A percentile compares a stretch with the other conserved stretches of the same genome.
Conservation (phyloP, 2,113 vertebrate genomes). For the Rhynchopsitta pachyrhyncha region DNA sequence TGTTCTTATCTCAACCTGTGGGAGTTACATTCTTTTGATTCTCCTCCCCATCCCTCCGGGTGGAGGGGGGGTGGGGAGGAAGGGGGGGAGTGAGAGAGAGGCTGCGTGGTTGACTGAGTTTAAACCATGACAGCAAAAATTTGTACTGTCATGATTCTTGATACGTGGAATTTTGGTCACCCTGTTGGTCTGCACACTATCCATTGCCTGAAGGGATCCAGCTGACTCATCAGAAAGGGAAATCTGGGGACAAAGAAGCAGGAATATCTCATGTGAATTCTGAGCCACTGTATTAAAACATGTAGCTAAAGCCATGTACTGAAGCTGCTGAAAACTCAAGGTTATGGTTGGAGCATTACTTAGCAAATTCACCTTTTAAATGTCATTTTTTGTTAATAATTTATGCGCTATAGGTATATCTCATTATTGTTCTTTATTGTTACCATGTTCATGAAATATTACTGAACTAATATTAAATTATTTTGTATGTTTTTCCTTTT, state of each 20-base stretch:
- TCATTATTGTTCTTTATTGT: neutral
- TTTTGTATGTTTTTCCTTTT: neutral
- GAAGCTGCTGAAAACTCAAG: neutral
- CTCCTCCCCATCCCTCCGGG: too few relatives aligned
- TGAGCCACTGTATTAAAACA: neutral
- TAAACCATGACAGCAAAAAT: neutral
- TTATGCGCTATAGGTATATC: neutral
- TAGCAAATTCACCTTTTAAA: neutral
- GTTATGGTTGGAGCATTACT: neutral
- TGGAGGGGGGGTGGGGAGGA: too few relatives aligned
- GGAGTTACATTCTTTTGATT: too few relatives aligned
- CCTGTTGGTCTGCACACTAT: neutral
- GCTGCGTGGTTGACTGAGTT: too few relatives aligned
- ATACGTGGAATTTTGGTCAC: neutral
- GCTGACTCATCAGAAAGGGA: neutral
- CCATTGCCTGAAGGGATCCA: neutral
- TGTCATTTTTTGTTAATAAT: neutral
- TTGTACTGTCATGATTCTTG: neutral
- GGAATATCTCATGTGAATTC: neutral
- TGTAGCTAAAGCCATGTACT: neutral
- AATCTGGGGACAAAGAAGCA: neutral
- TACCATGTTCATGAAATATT: neutral
- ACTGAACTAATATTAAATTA: neutral
- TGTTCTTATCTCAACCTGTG: too few relatives aligned
- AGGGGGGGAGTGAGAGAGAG: too few relatives aligned